Evolutionary conservation across 2,113 vertebrate genomes (phyloP), one percentile per base, ranked within the genome.

Genomic region (Puntigrus tetrazona): DNA sequence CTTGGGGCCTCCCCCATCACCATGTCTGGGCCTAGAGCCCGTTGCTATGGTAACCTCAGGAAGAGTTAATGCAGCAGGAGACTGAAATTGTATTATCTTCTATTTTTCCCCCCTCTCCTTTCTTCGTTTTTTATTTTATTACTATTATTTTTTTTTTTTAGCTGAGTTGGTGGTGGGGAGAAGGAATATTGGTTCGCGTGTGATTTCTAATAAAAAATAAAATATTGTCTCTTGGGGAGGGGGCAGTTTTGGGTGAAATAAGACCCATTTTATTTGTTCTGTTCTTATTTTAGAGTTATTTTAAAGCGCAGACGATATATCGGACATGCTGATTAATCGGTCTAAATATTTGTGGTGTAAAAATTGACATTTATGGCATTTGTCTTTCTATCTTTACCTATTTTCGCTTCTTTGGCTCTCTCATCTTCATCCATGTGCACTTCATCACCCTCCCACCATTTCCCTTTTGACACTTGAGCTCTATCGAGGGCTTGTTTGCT

Each of bases 31-130:
- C 86, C 89, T 73, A 78, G 63, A 90, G 87, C 83, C 76, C 67
- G 90, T 91, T 89, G 84, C 89, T 86, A 90, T 91, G 90, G 90
- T 83, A 89, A 91, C 90, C 77, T 83, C 61, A 55, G 83, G 88
- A 89, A 85, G 85, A 90, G 89, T 91, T 91, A 90, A 91, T 90
- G 89, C 89, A 89, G 88, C 87, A 88, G 85, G 86, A 89, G 90
- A 85, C 90, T 85, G 86, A 91, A 91, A 91, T 91, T 91, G 88
- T 91, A 91, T 89, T 91, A 91, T 90, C 87, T 87, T 90, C 81
- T 86, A 67, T 82, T 70, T 57, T 74, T 65, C 34, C 34, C 57
- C 14, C n/a, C 9, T 14, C 29, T 16, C 34, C 59, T 10, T 25
- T 43, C 16, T 69, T 31, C 36, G 7, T 65, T 78, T 86, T 63